Percentiles rank a stretch among this genome's conserved stretches.
Conservation (phyloP, 2,888 invertebrate genomes). For the Cyrtodaria siliqua region DNA sequence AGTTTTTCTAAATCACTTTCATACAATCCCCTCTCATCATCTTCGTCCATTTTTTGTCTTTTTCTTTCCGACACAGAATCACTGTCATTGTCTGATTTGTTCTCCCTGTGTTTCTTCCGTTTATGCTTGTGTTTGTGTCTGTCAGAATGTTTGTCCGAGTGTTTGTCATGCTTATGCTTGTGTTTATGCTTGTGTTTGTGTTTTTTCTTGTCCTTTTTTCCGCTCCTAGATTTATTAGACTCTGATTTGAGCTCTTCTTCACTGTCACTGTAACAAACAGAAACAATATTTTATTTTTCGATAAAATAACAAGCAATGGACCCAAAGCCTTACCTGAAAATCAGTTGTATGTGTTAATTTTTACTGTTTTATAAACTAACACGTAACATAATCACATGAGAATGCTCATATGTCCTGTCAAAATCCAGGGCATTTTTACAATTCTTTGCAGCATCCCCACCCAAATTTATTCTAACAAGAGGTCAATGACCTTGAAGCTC, state of each 20-base stretch:
- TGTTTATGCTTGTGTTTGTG: constrained; percentile 88
- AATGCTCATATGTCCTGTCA: too few species aligned
- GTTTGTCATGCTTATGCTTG: constrained; percentile 87
- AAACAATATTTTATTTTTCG: too few species aligned
- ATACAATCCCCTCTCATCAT: constrained; percentile 56
- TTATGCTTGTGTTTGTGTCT: constrained; percentile 79
- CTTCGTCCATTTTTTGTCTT: constrained; percentile 58
- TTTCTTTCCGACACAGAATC: constrained; percentile 34
- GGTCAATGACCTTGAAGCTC: too few species aligned
- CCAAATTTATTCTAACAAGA: too few species aligned
- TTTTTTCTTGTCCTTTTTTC: constrained; percentile 78
- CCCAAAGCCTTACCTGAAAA: too few species aligned
- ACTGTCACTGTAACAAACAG: constrained; percentile 69
- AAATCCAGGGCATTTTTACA: too few species aligned
- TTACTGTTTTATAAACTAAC: too few species aligned
- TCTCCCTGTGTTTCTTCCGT: constrained; percentile 77
- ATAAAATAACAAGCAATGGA: too few species aligned
- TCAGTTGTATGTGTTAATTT: too few species aligned
- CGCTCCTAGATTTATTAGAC: constrained; percentile 17
- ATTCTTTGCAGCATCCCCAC: too few species aligned
- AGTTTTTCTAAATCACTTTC: constrained; percentile 82
- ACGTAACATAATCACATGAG: too few species aligned
- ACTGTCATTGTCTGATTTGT: constrained; percentile 49
- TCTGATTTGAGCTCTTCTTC: constrained; percentile 63
- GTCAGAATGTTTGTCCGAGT: constrained; percentile 52